phyloP scores from a whole-genome alignment of 2,888 invertebrate genomes.

The Hydriomena furcata region DNA sequence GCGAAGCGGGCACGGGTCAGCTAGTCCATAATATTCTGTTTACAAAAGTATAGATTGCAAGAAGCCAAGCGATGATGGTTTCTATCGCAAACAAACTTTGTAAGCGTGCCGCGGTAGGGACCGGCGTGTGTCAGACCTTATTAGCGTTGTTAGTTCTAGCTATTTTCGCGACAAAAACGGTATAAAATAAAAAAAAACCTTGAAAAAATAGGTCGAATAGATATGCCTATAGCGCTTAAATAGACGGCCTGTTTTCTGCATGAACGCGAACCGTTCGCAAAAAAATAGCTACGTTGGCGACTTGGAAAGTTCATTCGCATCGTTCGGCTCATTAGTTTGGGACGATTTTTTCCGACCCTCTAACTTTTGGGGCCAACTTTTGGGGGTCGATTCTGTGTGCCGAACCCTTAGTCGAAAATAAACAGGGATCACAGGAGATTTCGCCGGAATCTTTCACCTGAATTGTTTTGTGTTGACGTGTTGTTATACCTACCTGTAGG shows the following conservation, averaged over 20 bases:
- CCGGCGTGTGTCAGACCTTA: too few species aligned
- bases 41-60: too few species aligned
- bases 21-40: too few species aligned
- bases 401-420: slow-evolving; percentile 54
- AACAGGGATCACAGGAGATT: slow-evolving; percentile 58
- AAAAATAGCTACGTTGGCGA: slow-evolving; percentile 46
- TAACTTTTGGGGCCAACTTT: slow-evolving; percentile 58
- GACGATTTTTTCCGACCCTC: slow-evolving; percentile 63
- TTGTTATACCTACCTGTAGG: slow-evolving; percentile 19
- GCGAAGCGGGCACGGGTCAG: too few species aligned
- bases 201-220: too few species aligned
- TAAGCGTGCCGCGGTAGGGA: too few species aligned
- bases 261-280: slow-evolving; percentile 29
- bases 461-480: slow-evolving; percentile 39
- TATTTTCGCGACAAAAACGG: too few species aligned
- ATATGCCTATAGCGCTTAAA: background rate
- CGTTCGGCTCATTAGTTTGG: slow-evolving; percentile 71
- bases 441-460: slow-evolving; percentile 54
- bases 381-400: slow-evolving; percentile 46
- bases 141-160: too few species aligned
- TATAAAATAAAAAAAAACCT: too few species aligned
- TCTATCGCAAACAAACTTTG: too few species aligned
- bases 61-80: too few species aligned
- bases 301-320: slow-evolving; percentile 67
- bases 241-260: slow-evolving; percentile 8